A percentile compares a stretch with the other conserved stretches of the same genome.
phyloP scores from a whole-genome alignment of 1,140 invertebrate genomes.

The Holotrichia oblita region DNA sequence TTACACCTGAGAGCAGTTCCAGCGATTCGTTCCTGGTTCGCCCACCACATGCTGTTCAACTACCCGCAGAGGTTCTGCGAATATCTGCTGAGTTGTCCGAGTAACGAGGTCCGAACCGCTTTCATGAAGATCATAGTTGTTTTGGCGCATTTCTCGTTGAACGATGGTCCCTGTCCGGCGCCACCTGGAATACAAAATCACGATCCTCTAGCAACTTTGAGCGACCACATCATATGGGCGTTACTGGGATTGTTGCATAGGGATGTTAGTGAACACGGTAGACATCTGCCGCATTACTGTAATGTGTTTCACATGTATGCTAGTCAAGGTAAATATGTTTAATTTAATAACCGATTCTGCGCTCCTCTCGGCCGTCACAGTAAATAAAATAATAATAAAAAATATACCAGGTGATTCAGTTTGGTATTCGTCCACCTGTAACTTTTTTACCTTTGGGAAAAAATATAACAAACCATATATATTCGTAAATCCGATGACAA shows the following conservation, averaged over 20 bases:
- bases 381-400: too few relatives aligned
- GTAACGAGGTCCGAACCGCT: conserved; percentile 85
- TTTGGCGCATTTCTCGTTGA: conserved; percentile 87
- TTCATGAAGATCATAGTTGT: conserved; percentile 93
- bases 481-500: too few relatives aligned
- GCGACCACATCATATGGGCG: conserved; percentile 82
- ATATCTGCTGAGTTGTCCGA: conserved; percentile 91
- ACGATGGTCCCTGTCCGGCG: conserved; percentile 82
- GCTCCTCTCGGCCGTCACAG: too few relatives aligned
- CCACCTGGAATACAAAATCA: conserved; percentile 65
- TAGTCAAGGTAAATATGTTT: conserved; percentile 71
- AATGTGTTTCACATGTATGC: conserved; percentile 94
- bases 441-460: too few relatives aligned
- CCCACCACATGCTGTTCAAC: conserved; percentile 73
- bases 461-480: too few relatives aligned
- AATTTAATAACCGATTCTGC: too few relatives aligned
- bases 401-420: too few relatives aligned
- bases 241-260: conserved; percentile 81
- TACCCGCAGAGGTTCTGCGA: conserved; percentile 78
- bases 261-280: conserved; percentile 89
- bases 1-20: conserved; percentile 85
- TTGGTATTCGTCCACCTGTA: too few relatives aligned
- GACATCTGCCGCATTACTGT: conserved; percentile 94
- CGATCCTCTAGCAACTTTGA: conserved; percentile 75
- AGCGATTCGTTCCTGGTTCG: conserved; percentile 90